Conservation (phyloP, 2,797 vertebrate species). For the Pelobates cultripes region DNA sequence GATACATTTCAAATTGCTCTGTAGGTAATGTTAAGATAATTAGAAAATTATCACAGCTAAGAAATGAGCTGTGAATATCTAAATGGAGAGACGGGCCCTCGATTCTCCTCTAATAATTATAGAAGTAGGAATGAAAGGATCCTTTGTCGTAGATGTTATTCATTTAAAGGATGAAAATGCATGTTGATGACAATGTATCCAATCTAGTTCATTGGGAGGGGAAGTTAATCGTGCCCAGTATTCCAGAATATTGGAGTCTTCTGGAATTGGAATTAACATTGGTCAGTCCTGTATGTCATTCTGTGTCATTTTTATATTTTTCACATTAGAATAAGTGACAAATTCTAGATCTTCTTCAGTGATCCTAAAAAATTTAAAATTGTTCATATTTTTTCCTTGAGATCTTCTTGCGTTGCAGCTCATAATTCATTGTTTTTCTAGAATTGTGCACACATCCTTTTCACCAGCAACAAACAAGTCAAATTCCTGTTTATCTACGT, state of each 20-base stretch:
- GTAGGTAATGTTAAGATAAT: constrained; percentile 82
- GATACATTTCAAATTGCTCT: constrained; percentile 75
- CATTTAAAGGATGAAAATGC: constrained; percentile 71
- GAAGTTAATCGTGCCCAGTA: constrained; percentile 64
- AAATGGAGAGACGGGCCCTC: constrained; percentile 74
- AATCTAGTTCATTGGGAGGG: constrained; percentile 37
- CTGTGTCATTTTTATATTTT: too few species aligned
- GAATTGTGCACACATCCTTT: too few species aligned
- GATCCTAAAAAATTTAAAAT: too few species aligned
- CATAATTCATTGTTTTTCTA: too few species aligned
- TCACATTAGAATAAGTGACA: too few species aligned
- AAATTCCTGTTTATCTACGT: too few species aligned
- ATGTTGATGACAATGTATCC: constrained; percentile 66
- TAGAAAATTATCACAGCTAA: constrained; percentile 79
- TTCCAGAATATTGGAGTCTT: background rate
- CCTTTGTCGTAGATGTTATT: constrained; percentile 78
- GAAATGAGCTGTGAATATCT: constrained; percentile 79
- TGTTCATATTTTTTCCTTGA: too few species aligned
- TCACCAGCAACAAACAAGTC: too few species aligned
- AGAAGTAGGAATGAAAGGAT: constrained; percentile 72
- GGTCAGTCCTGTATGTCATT: too few species aligned
- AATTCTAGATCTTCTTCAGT: too few species aligned
- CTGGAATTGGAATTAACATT: background rate
- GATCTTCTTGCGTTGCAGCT: too few species aligned
- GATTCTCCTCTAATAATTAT: constrained; percentile 76